These are phyloP conservation scores for Myiotriccus ornatus DNA, from an alignment of 2,797 vertebrate species.

Conservation along the genomic window DNA sequence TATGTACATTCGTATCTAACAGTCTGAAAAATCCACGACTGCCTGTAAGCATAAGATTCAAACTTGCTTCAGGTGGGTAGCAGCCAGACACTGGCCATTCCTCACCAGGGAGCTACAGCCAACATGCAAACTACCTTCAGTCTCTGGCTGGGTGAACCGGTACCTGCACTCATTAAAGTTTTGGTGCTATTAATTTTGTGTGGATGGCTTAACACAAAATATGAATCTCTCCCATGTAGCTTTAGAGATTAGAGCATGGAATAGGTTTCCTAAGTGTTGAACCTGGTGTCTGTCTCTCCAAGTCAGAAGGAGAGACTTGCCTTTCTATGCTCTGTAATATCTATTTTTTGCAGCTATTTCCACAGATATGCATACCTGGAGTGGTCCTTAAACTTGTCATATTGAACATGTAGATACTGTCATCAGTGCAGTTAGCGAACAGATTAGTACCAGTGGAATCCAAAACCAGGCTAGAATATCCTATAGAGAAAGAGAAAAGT, in stretches of 20 bases:
- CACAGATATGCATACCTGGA: constrained; percentile 80
- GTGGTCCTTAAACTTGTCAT: constrained; percentile 83
- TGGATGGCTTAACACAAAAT: neutral
- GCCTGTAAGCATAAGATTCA: neutral
- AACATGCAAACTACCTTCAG: neutral
- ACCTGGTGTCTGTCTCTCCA: neutral
- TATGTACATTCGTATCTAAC: neutral
- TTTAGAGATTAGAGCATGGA: neutral
- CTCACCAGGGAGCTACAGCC: neutral
- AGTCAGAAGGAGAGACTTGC: neutral
- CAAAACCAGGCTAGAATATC: constrained; percentile 91
- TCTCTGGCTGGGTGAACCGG: neutral
- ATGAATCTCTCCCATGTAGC: neutral
- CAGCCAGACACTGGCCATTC: neutral
- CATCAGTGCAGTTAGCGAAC: constrained; percentile 94
- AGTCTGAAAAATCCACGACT: neutral
- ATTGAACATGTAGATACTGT: constrained; percentile 94
- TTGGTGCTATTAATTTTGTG: neutral
- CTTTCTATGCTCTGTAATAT: neutral
- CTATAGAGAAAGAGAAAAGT: constrained; percentile 65
- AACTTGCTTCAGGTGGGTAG: neutral
- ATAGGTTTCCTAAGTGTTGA: neutral
- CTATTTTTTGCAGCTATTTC: neutral
- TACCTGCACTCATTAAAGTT: neutral
- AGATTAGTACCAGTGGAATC: constrained; percentile 87